phyloP scores from a whole-genome alignment of 1,140 invertebrate species.

The Probaryconus sp. region DNA sequence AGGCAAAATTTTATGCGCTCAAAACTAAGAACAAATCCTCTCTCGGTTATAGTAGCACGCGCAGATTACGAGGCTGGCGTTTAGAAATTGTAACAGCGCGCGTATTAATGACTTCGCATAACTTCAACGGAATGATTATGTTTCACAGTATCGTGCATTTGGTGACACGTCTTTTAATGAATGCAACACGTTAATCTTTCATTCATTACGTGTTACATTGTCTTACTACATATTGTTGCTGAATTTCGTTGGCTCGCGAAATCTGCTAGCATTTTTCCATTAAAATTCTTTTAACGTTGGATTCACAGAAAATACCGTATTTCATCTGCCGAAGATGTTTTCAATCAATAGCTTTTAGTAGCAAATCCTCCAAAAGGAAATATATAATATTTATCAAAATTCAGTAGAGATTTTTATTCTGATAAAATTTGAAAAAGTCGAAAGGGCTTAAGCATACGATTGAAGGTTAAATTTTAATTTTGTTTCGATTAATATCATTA shows the following conservation, averaged over 20 bases:
- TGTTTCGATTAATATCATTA: too few relatives aligned
- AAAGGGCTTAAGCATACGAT: too few relatives aligned
- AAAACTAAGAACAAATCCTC: slow-evolving; percentile 51
- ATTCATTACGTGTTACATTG: slow-evolving; percentile 4
- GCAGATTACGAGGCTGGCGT: slow-evolving; percentile 28
- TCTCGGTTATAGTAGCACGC: slow-evolving; percentile 19
- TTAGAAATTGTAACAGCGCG: slow-evolving; percentile 37
- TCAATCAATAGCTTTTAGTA: too few relatives aligned
- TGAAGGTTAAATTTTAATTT: too few relatives aligned
- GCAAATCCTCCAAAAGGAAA: too few relatives aligned
- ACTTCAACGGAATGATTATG: slow-evolving; percentile 10
- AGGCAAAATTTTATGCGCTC: slow-evolving; percentile 42
- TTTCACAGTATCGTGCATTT: slow-evolving; percentile 18
- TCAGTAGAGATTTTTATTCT: too few relatives aligned
- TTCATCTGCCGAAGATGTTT: too few relatives aligned
- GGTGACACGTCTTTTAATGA: slow-evolving; percentile 26
- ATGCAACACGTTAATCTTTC: slow-evolving; percentile 22
- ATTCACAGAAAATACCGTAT: too few relatives aligned
- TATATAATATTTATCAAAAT: too few relatives aligned
- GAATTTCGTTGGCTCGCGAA: not conserved
- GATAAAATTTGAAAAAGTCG: too few relatives aligned
- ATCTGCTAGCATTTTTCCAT: too few relatives aligned
- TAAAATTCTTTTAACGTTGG: too few relatives aligned
- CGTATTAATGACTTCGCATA: slow-evolving; percentile 37
- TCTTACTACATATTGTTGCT: slow-evolving; percentile 7